Evolutionary conservation across 2,797 vertebrate genomes (phyloP).

Genomic region (Anableps anableps): DNA sequence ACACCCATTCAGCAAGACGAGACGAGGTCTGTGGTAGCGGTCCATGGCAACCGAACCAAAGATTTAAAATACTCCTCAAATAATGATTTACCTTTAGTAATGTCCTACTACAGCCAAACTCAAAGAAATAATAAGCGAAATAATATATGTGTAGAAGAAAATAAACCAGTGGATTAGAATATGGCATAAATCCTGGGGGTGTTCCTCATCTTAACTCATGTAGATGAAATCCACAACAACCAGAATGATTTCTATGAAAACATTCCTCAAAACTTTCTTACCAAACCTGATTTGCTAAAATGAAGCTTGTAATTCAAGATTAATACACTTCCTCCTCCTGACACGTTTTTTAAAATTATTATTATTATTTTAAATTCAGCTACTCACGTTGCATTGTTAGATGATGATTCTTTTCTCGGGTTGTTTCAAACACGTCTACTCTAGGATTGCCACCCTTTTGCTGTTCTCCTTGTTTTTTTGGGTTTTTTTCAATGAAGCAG

Average conservation of each 20-base stretch:
- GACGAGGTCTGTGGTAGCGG: slow-evolving; percentile 12
- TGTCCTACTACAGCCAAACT: not conserved
- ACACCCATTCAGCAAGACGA: slow-evolving; percentile 48
- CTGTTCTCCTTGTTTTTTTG: not conserved
- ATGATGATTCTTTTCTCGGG: not conserved
- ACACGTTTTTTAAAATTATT: not conserved
- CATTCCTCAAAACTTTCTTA: not conserved
- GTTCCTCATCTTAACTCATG: not conserved
- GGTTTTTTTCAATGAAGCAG: not conserved
- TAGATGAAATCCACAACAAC: not conserved
- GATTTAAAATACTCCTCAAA: not conserved
- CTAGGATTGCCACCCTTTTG: slow-evolving; percentile 1
- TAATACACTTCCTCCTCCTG: not conserved
- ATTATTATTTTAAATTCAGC: not conserved
- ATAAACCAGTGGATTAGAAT: not conserved
- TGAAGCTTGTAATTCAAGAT: not conserved
- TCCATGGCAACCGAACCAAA: not conserved
- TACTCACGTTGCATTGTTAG: slow-evolving; percentile 81
- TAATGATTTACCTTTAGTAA: not conserved
- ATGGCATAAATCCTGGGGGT: not conserved
- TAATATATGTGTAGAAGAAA: not conserved
- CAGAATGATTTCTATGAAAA: not conserved
- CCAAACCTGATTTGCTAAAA: not conserved
- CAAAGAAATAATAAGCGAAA: not conserved
- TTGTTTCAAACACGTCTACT: not conserved